Evolutionary conservation across 2,113 vertebrate species (phyloP).

Genomic region (Elanoides forficatus): DNA sequence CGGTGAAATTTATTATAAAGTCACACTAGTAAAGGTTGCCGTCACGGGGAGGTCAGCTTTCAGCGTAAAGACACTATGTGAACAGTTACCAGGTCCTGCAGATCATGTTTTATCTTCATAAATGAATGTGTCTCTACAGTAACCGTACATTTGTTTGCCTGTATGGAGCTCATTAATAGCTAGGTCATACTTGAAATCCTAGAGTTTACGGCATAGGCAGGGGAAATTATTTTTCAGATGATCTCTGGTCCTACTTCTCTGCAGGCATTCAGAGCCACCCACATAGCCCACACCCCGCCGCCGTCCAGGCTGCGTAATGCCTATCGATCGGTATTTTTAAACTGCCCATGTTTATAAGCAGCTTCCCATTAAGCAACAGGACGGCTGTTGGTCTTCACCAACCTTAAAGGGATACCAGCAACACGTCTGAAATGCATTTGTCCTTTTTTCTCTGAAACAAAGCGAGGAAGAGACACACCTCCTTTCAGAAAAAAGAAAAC

Average conservation of each 20-base stretch:
- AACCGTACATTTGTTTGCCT: not conserved
- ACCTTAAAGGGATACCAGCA: not conserved
- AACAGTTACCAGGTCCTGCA: not conserved
- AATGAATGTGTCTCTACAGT: not conserved
- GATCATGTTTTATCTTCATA: slow-evolving; percentile 5
- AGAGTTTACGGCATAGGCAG: not conserved
- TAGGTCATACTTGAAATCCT: slow-evolving; percentile 34
- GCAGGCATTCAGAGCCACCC: not conserved
- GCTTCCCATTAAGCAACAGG: not conserved
- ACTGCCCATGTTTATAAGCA: not conserved
- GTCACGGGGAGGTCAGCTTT: not conserved
- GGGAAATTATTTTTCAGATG: slow-evolving; percentile 38
- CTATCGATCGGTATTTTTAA: not conserved
- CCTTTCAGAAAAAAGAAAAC: not conserved
- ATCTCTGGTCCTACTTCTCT: slow-evolving; percentile 8
- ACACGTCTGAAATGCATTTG: not conserved
- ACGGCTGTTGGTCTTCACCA: not conserved
- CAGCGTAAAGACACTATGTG: not conserved
- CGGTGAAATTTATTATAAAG: not conserved
- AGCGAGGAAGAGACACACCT: not conserved
- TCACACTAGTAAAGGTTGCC: not conserved
- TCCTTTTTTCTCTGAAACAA: not conserved
- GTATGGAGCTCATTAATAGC: slow-evolving; percentile 52
- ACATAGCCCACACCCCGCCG: not conserved
- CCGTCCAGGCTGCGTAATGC: not conserved